A percentile compares a stretch with the other conserved stretches of the same genome.
Evolutionary conservation across 1,140 invertebrate genomes (phyloP).

Genomic region (Sarcophaga peregrina): DNA sequence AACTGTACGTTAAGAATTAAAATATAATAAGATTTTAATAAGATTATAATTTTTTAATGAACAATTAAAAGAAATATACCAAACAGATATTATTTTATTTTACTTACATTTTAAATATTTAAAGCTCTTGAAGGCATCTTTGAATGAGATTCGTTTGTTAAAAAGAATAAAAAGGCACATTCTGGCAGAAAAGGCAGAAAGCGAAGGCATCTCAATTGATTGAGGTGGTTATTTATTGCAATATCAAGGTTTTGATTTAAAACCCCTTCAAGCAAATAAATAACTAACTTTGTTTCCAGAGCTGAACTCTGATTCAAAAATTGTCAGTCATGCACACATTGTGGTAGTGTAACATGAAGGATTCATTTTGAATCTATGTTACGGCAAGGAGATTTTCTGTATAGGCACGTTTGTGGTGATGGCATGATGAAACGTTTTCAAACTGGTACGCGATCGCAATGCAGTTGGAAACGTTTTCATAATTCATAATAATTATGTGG

Average conservation of each 20-base stretch:
- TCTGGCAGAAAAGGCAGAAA: constrained; percentile 51
- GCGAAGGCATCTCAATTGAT: constrained; percentile 54
- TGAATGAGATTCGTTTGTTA: constrained; percentile 46
- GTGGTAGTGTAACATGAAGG: constrained; percentile 30
- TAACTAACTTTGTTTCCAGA: constrained; percentile 5
- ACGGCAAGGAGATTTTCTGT: constrained; percentile 54
- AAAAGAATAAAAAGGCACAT: constrained; percentile 48
- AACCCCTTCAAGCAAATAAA: neutral
- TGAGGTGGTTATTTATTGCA: constrained; percentile 5
- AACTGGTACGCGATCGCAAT: constrained; percentile 47
- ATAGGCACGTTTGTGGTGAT: constrained; percentile 64
- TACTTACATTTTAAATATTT: constrained; percentile 58
- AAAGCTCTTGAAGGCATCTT: constrained; percentile 46
- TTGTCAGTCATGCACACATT: neutral
- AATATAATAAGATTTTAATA: too few relatives aligned
- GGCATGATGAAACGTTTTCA: constrained; percentile 46
- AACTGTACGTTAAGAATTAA: too few relatives aligned
- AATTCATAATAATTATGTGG: neutral
- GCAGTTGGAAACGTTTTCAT: constrained; percentile 47
- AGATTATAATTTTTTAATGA: too few relatives aligned
- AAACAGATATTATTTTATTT: too few relatives aligned
- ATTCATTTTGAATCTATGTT: constrained; percentile 34
- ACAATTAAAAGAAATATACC: neutral
- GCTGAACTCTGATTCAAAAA: constrained; percentile 23
- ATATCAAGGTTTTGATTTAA: constrained; percentile 39